These are phyloP conservation scores for Drosophila kanekoi DNA, from an alignment of 2,888 invertebrate species.

Conservation along the genomic window DNA sequence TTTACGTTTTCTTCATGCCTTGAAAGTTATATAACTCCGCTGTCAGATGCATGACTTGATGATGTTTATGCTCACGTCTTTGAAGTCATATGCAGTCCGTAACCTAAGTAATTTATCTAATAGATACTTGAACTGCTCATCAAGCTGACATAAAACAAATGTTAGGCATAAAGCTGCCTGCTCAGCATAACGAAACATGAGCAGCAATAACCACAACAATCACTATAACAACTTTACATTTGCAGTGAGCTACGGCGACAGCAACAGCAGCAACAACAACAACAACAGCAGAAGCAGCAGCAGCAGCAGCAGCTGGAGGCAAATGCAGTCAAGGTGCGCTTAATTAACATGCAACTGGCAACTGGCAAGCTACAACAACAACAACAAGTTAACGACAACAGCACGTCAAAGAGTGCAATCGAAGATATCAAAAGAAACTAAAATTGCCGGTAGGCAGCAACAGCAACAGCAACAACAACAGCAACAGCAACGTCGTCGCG, in stretches of 20 bases:
- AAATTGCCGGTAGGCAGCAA: constrained; percentile 31
- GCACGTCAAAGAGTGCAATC: constrained; percentile 61
- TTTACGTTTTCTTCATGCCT: background rate
- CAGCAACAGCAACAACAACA: constrained; percentile 37
- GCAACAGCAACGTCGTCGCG: constrained; percentile 20
- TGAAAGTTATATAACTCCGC: constrained; percentile 8
- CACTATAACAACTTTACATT: constrained; percentile 45
- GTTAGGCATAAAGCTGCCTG: constrained; percentile 61
- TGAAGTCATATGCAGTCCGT: constrained; percentile 20
- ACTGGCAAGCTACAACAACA: constrained; percentile 56
- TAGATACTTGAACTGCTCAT: constrained; percentile 71
- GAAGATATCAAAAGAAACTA: constrained; percentile 54
- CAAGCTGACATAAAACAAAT: constrained; percentile 74
- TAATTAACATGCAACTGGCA: constrained; percentile 81
- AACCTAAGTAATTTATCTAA: constrained; percentile 61
- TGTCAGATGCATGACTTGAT: constrained; percentile 39
- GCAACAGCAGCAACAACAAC: constrained; percentile 29
- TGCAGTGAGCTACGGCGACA: constrained; percentile 45
- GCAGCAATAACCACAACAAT: constrained; percentile 34
- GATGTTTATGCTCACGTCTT: constrained; percentile 48
- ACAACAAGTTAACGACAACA: constrained; percentile 52
- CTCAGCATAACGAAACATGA: constrained; percentile 58
- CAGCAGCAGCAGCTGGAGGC: constrained; percentile 37
- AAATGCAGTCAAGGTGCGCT: constrained; percentile 77
- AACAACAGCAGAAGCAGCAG: constrained; percentile 26